phyloP scores from a whole-genome alignment of 2,888 invertebrate genomes.

The Allacma fusca region DNA sequence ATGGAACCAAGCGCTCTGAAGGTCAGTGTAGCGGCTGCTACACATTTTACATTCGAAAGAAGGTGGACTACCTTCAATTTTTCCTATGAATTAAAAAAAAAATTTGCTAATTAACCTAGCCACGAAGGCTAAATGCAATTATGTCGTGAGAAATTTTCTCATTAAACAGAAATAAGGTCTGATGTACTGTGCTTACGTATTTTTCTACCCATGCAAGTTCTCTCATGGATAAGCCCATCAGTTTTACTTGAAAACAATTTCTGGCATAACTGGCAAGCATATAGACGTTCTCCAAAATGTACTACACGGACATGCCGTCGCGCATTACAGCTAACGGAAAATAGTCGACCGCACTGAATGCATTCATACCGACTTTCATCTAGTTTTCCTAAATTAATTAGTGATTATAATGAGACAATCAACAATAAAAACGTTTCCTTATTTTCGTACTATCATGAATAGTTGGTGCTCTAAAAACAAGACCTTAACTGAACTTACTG shows the following conservation, averaged over 20 bases:
- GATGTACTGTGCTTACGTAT: too few relatives aligned
- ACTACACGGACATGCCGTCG: conserved; percentile 25
- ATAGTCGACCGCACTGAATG: conserved; percentile 1
- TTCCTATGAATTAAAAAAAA: neutral
- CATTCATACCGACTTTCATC: conserved; percentile 11
- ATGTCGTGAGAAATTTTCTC: too few relatives aligned
- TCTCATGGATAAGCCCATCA: conserved; percentile 29
- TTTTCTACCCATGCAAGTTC: conserved; percentile 13
- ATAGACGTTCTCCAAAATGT: conserved; percentile 26
- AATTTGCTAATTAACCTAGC: too few relatives aligned
- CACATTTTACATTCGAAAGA: conserved; percentile 23
- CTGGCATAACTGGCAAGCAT: conserved; percentile 22
- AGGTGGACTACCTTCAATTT: conserved; percentile 24
- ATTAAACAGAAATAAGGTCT: too few relatives aligned
- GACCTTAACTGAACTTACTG: conserved; percentile 15
- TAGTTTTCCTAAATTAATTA: conserved; percentile 1
- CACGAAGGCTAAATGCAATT: too few relatives aligned
- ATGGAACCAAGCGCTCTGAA: conserved; percentile 24
- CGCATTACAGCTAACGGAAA: conserved; percentile 36
- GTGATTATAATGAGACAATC: too few relatives aligned
- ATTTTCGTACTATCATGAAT: too few relatives aligned
- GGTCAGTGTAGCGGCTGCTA: neutral
- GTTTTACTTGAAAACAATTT: conserved; percentile 30
- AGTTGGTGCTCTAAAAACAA: too few relatives aligned
- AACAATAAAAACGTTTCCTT: too few relatives aligned